A percentile compares a stretch with the other conserved stretches of the same genome.
These are phyloP conservation scores for Loripinus fragilis DNA, from an alignment of 2,888 invertebrate species.

Conservation along the genomic window DNA sequence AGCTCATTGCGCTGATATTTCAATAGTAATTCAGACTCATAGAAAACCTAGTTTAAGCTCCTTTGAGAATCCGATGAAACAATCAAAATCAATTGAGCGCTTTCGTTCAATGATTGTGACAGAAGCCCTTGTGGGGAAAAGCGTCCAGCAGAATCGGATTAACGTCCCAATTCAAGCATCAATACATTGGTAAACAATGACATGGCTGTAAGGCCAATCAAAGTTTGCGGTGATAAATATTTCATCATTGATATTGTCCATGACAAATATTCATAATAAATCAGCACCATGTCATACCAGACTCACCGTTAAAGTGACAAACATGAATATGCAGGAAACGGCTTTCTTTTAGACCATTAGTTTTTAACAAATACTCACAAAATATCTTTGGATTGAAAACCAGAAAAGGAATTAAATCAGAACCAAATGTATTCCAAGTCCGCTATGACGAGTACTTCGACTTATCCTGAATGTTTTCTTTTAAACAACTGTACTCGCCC, in stretches of 20 bases:
- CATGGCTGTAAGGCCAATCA: conserved; percentile 4
- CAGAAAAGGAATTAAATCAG: too few relatives aligned
- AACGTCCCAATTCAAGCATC: not conserved
- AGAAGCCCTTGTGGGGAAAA: conserved; percentile 23
- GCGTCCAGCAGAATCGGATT: conserved; percentile 8
- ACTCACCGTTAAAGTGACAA: too few relatives aligned
- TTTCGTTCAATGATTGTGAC: conserved; percentile 51
- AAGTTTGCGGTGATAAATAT: conserved; percentile 1
- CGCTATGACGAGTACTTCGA: too few relatives aligned
- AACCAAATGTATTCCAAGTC: too few relatives aligned
- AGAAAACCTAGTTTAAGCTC: conserved; percentile 18
- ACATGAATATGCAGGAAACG: too few relatives aligned
- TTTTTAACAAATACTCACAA: too few relatives aligned
- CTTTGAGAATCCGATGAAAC: conserved; percentile 29
- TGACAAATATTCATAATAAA: conserved; percentile 1
- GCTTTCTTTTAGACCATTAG: too few relatives aligned
- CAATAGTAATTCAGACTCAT: conserved; percentile 14
- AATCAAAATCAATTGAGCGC: conserved; percentile 56
- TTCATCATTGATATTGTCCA: not conserved
- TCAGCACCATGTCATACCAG: too few relatives aligned
- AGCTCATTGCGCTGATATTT: conserved; percentile 7
- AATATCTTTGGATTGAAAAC: too few relatives aligned
- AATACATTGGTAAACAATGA: conserved; percentile 7
- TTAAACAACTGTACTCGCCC: too few relatives aligned
- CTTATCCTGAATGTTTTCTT: too few relatives aligned